phyloP scores from a whole-genome alignment of 2,888 invertebrate genomes.

The Ectemnius continuus region DNA sequence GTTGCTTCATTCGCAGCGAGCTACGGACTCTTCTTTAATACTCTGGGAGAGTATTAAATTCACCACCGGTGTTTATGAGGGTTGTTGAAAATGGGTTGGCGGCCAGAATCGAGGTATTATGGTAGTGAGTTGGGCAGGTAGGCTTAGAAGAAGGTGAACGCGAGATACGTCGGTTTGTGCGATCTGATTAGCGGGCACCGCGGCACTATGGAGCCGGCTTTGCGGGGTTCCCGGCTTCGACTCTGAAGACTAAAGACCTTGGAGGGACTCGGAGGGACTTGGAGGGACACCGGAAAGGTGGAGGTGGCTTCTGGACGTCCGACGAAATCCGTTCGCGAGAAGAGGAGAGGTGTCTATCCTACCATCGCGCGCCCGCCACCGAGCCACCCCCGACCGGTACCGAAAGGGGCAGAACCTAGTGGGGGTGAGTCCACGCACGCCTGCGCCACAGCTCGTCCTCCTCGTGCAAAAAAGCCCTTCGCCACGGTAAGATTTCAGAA shows the following conservation, averaged over 20 bases:
- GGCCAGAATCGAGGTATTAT: too few species aligned
- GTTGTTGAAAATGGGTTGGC: too few species aligned
- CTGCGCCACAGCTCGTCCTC: conserved; percentile 52
- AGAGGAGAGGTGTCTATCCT: conserved; percentile 60
- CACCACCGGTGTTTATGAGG: too few species aligned
- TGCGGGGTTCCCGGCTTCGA: conserved; percentile 52
- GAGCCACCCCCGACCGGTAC: conserved; percentile 47
- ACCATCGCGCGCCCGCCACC: conserved; percentile 54
- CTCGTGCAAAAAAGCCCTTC: conserved; percentile 46
- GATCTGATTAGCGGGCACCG: conserved; percentile 66
- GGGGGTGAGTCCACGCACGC: conserved; percentile 56
- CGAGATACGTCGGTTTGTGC: conserved; percentile 46
- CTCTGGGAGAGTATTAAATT: too few species aligned
- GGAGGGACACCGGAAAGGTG: conserved; percentile 54
- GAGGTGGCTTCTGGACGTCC: conserved; percentile 52
- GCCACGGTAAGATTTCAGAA: conserved; percentile 49
- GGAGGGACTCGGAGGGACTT: conserved; percentile 53
- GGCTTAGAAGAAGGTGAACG: conserved; percentile 21
- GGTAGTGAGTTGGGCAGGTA: too few species aligned
- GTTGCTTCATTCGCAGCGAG: too few species aligned
- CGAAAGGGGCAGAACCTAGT: conserved; percentile 37
- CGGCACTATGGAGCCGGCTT: conserved; percentile 57
- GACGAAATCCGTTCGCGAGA: conserved; percentile 49
- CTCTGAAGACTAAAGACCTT: conserved; percentile 52
- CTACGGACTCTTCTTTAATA: too few species aligned